Base-by-base conservation (phyloP, 2,797 vertebrate genomes). In the Apogon talboti region DNA sequence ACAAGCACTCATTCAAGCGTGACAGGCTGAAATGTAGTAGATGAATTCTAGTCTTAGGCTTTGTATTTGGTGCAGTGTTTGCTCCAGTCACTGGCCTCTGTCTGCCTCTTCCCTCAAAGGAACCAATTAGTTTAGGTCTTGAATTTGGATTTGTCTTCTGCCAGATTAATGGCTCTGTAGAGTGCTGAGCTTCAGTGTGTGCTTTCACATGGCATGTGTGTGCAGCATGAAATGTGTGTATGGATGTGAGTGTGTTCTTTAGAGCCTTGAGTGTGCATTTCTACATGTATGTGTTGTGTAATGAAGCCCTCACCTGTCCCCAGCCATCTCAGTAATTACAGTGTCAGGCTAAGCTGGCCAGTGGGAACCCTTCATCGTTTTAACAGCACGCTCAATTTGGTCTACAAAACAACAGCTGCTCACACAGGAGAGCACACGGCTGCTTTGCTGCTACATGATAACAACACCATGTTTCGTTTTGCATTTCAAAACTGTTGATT, bases 361-460 rank as follows among this genome's bases (percentile, higher is more conserved):
- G 61, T 66, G 74, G 71, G 71, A 81, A 70, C 55, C 65, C 70
- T 79, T 64, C 8, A 30, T 56, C 9, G 51, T 84, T 64, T 75
- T 74, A 75, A 63, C 77, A 65, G 75, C 63, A 14, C 0, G 28
- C 79, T 82, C 65, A 76, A 57, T 85, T 83, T 83, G 51, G 60
- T 78, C 58, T 40, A 35, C 81, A 88, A 89, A 91, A 91, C 91
- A 91, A 87, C 91, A 91, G 89, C 88, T 90, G 90, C 58, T 84
- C 54, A 11, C 45, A 53, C 33, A 64, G 71, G 24, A 76, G 66
- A 64, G 41, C 40, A 47, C 28, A 46, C 6, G 21, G 58, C 76
- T 69, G 65, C 46, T 58, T 33, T 35, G 72, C 47, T 40, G 41
- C 14, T n/a, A 41, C 48, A 79, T 46, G 11, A 77, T 69, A 70